Base-by-base conservation (phyloP, 37 sponge, comb jelly and placozoan genomes). In the Oscarella lobularis region DNA sequence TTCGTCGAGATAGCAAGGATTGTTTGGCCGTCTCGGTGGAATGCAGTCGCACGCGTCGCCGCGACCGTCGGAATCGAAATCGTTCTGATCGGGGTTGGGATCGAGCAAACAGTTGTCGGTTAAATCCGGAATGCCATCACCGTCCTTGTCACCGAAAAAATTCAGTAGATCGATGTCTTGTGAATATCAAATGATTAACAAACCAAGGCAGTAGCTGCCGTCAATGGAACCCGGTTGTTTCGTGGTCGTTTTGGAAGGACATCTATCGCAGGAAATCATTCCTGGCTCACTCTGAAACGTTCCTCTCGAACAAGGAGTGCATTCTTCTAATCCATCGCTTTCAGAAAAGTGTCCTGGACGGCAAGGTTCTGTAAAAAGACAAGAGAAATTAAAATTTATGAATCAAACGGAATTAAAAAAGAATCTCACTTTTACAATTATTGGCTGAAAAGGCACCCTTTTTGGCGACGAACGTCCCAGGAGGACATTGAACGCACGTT, bases 21-120 rank as follows among this genome's bases (percentile, higher is more conserved):
- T 68, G 6, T 5, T 29, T n/a, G n/a, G n/a, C n/a, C n/a, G n/a
- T n/a, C n/a, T n/a, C n/a, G n/a, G n/a, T 35, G 71, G 29, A 68
- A 68, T 5, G 71, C 71, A 68, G 71, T 68, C 71, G 31, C 71
- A 68, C 6, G 71, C 71, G 31, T 68, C 71, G 71, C 71, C 71
- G 71, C 31, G 29, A 4, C 71, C 71, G 71, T 68, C 71, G 6
- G 5, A 32, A 20, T 68, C 71, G 31, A 5, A 5, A 35, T 68
- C 71, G 5, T 4, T 68, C 31, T 68, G 71, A 14, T 29, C 29
- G 35, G 31, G 5, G 31, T 68, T 68, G 4, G 6, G 6, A 5
- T 30, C 29, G 5, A 4, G 31, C 31, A 20, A 5, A 35, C 71
- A 68, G 71, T 68, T 68, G 71, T 68, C 71, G 31, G 33, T 20